phyloP scores from a whole-genome alignment of 2,113 vertebrate species.

The Orycteropus afer region DNA sequence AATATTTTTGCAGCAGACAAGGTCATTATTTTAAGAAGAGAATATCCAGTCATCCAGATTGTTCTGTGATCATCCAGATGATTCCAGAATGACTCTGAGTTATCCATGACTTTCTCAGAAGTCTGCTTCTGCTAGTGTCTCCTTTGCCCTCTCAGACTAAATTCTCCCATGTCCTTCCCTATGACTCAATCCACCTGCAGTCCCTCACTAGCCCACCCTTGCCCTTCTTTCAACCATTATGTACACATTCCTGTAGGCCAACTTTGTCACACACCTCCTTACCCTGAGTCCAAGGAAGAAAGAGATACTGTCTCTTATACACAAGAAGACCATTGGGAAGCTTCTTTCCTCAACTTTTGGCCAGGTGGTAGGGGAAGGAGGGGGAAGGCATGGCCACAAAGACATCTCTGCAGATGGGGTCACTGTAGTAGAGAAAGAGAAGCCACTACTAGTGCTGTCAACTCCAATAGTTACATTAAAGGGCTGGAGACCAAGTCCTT shows the following conservation, averaged over 20 bases:
- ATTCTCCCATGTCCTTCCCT: background rate
- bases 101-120: background rate
- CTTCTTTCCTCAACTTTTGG: background rate
- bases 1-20: background rate
- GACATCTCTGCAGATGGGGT: background rate
- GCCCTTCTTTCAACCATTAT: rapidly evolving
- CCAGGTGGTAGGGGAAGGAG: background rate
- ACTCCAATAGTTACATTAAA: too few relatives aligned
- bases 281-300: background rate
- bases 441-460: too few relatives aligned
- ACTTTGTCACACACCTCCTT: background rate
- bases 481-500: background rate
- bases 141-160: background rate
- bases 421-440: background rate
- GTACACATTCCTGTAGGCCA: background rate
- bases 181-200: rapidly evolving
- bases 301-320: rapidly evolving
- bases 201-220: rapidly evolving
- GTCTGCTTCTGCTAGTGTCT: background rate
- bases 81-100: background rate
- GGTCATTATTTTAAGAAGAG: background rate
- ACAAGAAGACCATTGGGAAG: background rate
- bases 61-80: background rate
- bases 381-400: background rate
- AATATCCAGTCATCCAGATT: background rate